Evolutionary conservation across 1,140 invertebrate genomes (phyloP).

Genomic region (Mylabris phalerata): DNA sequence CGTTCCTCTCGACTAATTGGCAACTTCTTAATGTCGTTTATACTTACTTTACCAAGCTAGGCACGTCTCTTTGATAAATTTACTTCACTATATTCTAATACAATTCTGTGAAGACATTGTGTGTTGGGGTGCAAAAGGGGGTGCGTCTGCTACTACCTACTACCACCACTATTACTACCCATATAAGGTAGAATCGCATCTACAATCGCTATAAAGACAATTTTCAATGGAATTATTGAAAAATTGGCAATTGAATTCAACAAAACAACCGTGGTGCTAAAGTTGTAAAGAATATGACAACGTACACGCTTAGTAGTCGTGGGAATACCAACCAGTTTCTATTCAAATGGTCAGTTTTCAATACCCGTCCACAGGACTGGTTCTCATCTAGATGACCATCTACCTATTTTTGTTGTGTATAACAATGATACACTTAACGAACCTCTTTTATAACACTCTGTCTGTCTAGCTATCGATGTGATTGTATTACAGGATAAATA

Average conservation of each 20-base stretch:
- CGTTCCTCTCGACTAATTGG: conserved; percentile 39
- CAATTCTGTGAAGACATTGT: conserved; percentile 31
- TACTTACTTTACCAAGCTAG: conserved; percentile 41
- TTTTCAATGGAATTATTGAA: too few species aligned
- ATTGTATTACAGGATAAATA: too few species aligned
- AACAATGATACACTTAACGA: conserved; percentile 12
- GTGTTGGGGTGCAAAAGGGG: conserved; percentile 7
- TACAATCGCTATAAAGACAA: too few species aligned
- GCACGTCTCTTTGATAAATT: conserved; percentile 43
- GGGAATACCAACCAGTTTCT: neutral
- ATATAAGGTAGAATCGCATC: too few species aligned
- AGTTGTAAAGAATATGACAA: too few species aligned
- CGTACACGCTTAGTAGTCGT: neutral
- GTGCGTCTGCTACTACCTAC: neutral
- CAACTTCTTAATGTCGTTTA: conserved; percentile 45
- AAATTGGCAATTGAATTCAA: too few species aligned
- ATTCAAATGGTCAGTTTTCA: conserved; percentile 5
- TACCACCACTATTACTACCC: neutral
- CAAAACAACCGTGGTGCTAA: too few species aligned
- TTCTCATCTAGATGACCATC: conserved; percentile 11
- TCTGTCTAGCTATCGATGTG: too few species aligned
- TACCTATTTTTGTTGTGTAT: conserved; percentile 4
- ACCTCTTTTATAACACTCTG: neutral
- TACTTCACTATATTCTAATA: conserved; percentile 38
- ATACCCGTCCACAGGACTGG: conserved; percentile 1